phyloP scores from a whole-genome alignment of 2,113 vertebrate species.

The Oriolus oriolus region DNA sequence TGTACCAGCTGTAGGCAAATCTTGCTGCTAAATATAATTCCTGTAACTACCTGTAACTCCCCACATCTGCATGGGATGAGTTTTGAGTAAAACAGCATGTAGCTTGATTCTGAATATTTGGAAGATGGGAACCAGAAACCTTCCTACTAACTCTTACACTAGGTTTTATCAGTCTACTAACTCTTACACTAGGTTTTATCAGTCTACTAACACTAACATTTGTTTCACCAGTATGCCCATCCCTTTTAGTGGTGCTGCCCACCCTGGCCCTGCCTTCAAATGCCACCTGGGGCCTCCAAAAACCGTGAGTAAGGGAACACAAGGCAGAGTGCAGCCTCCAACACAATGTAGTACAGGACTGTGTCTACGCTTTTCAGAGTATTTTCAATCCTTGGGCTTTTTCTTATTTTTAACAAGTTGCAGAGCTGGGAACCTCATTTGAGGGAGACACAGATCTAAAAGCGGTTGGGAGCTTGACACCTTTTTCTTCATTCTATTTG shows the following conservation, averaged over 20 bases:
- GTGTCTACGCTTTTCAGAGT: background rate
- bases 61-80: background rate
- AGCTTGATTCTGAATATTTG: background rate
- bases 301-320: background rate
- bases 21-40: background rate
- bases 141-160: background rate
- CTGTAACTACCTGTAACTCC: background rate
- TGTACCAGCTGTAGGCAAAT: background rate
- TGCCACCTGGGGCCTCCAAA: background rate
- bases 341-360: fast-evolving
- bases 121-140: background rate
- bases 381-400: background rate
- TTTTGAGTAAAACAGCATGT: background rate
- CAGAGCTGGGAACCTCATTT: background rate
- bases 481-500: background rate
- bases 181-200: background rate
- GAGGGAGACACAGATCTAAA: background rate
- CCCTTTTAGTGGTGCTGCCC: background rate
- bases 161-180: background rate
- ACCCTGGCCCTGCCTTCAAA: background rate
- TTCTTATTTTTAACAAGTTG: background rate
- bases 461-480: background rate
- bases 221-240: background rate
- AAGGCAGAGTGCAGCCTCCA: background rate
- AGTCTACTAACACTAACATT: background rate